Conservation (phyloP, 2,888 invertebrate genomes). For the Muschampia plurimacula region DNA sequence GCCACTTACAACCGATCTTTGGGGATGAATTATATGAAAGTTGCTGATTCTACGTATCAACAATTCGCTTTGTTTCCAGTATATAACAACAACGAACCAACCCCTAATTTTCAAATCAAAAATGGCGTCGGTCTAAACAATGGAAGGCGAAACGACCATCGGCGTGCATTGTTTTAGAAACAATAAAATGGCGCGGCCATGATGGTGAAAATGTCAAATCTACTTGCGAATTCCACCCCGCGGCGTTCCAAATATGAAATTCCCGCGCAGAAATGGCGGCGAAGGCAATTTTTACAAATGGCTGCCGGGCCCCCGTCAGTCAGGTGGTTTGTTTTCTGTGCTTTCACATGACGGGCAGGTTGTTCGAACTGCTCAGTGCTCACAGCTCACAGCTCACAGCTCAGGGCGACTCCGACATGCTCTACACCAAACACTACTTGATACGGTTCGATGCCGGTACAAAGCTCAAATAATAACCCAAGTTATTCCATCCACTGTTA, state of each 20-base stretch:
- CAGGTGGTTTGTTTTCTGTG: slow-evolving; percentile 66
- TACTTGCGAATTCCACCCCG: slow-evolving; percentile 74
- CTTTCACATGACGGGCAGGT: slow-evolving; percentile 49
- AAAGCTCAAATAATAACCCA: slow-evolving; percentile 50
- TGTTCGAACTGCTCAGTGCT: not conserved
- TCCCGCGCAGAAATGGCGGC: slow-evolving; percentile 83
- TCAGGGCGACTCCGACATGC: not conserved
- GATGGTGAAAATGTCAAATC: slow-evolving; percentile 76
- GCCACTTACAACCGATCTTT: not conserved
- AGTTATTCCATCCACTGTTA: slow-evolving; percentile 62
- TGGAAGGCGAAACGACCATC: slow-evolving; percentile 69
- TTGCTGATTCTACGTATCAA: slow-evolving; percentile 16
- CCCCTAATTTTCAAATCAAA: slow-evolving; percentile 79
- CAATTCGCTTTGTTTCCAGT: slow-evolving; percentile 44
- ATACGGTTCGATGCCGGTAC: slow-evolving; percentile 34
- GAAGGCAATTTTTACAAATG: slow-evolving; percentile 84
- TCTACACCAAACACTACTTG: not conserved
- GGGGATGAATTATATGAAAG: slow-evolving; percentile 28
- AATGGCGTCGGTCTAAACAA: slow-evolving; percentile 78
- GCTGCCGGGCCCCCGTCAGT: slow-evolving; percentile 75
- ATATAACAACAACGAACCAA: slow-evolving; percentile 48
- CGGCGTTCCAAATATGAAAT: slow-evolving; percentile 82
- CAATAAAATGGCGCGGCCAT: slow-evolving; percentile 75
- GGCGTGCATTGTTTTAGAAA: slow-evolving; percentile 78
- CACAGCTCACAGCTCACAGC: not conserved